Evolutionary conservation across 1,140 invertebrate species (phyloP).

Genomic region (Cecropterus lyciades): DNA sequence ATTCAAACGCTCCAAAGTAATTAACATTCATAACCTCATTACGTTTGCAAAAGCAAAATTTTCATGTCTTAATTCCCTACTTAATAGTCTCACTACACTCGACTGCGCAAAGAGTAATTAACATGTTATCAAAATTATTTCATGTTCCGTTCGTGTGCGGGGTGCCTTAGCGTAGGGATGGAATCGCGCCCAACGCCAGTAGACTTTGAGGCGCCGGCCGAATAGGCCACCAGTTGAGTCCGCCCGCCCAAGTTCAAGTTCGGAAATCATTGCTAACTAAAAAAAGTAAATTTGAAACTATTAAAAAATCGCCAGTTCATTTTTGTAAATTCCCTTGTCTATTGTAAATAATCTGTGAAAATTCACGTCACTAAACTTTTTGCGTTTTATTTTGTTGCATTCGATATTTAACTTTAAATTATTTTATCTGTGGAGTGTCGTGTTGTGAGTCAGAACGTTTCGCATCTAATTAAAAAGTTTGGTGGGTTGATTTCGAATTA

Average conservation of each 20-base stretch:
- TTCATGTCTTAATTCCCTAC: conserved; percentile 16
- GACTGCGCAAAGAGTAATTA: conserved; percentile 19
- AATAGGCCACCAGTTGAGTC: conserved; percentile 62
- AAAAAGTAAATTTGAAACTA: neutral
- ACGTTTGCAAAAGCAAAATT: conserved; percentile 17
- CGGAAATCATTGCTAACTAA: conserved; percentile 34
- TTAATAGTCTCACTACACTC: conserved; percentile 15
- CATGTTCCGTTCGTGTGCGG: conserved; percentile 15
- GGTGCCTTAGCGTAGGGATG: conserved; percentile 14
- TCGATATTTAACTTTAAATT: conserved; percentile 9
- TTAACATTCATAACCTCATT: conserved; percentile 9
- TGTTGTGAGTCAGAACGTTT: conserved; percentile 22
- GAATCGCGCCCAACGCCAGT: conserved; percentile 52
- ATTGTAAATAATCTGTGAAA: neutral
- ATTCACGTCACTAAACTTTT: conserved; percentile 2
- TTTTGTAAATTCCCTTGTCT: neutral
- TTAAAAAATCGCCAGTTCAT: neutral
- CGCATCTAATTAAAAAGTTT: conserved; percentile 33
- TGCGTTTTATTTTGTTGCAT: neutral
- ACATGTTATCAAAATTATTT: conserved; percentile 25
- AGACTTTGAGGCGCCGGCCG: conserved; percentile 58
- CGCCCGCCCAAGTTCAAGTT: conserved; percentile 53
- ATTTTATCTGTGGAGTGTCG: conserved; percentile 23
- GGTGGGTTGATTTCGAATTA: conserved; percentile 26
- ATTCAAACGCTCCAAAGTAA: neutral